Base-by-base conservation (phyloP, 2,888 invertebrate genomes). In the Rhagonycha lutea region DNA sequence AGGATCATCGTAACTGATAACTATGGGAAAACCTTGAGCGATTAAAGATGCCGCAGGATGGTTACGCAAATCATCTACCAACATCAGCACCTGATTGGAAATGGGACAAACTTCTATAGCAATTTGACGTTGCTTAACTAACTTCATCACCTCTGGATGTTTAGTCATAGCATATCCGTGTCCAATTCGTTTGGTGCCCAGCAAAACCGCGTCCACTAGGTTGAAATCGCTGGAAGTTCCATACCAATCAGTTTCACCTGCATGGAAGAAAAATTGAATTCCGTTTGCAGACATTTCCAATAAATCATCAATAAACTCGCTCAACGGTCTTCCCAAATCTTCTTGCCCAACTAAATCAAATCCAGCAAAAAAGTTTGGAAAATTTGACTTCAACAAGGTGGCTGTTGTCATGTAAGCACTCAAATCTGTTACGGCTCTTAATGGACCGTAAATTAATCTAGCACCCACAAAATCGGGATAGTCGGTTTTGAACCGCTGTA, bases 291-390 rank as follows among this genome's bases (percentile, higher is more conserved):
- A 88, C 5, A 90, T 84, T 3, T 85, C 83, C 26, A 89, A 81
- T 47, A 94, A 83, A 74, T 91, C 87, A 0, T 91, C 88, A 0
- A 91, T 88, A 78, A 93, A 94, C 2, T 91, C 89, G 60, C 89
- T 85, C 0, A 95, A 85, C 0, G 95, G 93, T 61, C 87, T 85
- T 0, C 95, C 94, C 62, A 86, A 81, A 83, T 95, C 95, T 84
- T 96, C 95, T 84, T 94, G 94, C 0, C 95, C 95, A 0, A 95
- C 95, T 78, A 96, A 88, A 88, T 96, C 96, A 81, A 95, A 95
- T 4, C 96, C 96, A 29, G 92, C 93, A 24, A 95, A 88, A 75
- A 92, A 91, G 11, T 92, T 89, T 0, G 94, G 93, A 84, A 91
- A 90, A 8, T 86, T 84, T 0, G 80, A 81, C 84, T 90, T 89